Evolutionary conservation across 2,888 invertebrate genomes (phyloP), one percentile per base, ranked within the genome.

Genomic region (Drosophila testacea): DNA sequence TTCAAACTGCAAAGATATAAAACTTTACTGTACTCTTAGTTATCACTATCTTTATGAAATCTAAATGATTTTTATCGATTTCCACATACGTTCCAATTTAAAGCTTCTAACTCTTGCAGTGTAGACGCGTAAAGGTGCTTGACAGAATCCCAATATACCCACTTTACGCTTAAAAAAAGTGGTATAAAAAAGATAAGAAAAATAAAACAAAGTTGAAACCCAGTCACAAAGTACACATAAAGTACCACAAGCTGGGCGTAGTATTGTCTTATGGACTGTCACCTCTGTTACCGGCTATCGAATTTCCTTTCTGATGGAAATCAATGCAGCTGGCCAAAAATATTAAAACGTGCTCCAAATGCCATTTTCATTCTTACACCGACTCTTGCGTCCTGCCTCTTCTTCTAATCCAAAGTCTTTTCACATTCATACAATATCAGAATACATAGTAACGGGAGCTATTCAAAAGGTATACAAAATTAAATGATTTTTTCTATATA

Each of bases 221-320:
- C 27, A 48, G 64, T 34, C 55, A 50, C 41, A 46, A 51, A 48
- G 30, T n/a, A n/a, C n/a, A 64, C 44, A 71, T 34, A 55, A 62
- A 59, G 46, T 38, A 41, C 39, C 52, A 56, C 22, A 28, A 54
- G 52, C 39, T 52, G 52, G 30, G 28, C 38, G 32, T n/a, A 46
- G 34, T 22, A 61, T 52, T 66, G 65, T 61, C 65, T 48, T 44
- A 61, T 46, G 56, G 47, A 41, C 61, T 59, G 65, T 70, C 61
- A 65, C 51, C 62, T 63, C 38, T 30, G 44, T 59, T 59, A 46
- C 78, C 56, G 62, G 73, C 68, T 75, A 75, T 75, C 74, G 67
- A 77, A 67, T 72, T 73, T 73, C 63, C 72, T 28, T 52, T 62
- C 30, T 56, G 52, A 60, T 56, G 50, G 59, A 60, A 75, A 75